Percentiles rank a stretch among this genome's conserved stretches.
Conservation (phyloP, 2,797 vertebrate genomes). For the Melanotaenia trifasciata region DNA sequence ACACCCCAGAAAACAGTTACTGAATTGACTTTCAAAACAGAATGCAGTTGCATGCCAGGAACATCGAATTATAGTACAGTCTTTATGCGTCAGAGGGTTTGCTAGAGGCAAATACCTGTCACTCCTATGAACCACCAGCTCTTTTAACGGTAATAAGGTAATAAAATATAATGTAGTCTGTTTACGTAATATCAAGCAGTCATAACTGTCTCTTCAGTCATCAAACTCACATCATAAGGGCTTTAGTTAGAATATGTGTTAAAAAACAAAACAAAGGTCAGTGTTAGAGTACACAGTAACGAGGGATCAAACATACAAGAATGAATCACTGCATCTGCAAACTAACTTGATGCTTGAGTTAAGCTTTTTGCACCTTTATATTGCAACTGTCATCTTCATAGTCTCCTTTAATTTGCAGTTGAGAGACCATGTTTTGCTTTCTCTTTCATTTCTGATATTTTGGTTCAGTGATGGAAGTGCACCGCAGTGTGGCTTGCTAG, state of each 20-base stretch:
- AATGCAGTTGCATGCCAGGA: constrained; percentile 28
- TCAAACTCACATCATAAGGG: background rate
- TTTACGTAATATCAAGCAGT: constrained; percentile 12
- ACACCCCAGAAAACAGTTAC: constrained; percentile 49
- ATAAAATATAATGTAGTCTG: constrained; percentile 21
- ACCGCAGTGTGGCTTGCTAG: background rate
- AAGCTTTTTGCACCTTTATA: background rate
- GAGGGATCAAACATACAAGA: background rate
- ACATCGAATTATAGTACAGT: constrained; percentile 26
- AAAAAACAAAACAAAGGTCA: constrained; percentile 5
- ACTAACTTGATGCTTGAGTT: background rate
- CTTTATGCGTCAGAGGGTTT: constrained; percentile 21
- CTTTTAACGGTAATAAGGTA: constrained; percentile 20
- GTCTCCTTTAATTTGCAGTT: background rate
- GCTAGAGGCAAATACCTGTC: constrained; percentile 44
- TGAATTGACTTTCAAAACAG: constrained; percentile 30
- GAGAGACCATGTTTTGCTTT: background rate
- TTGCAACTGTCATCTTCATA: background rate
- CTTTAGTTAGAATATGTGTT: background rate
- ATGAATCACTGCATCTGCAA: background rate
- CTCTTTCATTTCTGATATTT: background rate
- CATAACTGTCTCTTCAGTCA: constrained; percentile 16
- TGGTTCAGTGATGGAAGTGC: no score
- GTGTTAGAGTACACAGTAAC: background rate
- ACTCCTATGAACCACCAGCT: constrained; percentile 1